Evolutionary conservation across 2,888 invertebrate genomes (phyloP).

Genomic region (Caenorhabditis sulstoni): DNA sequence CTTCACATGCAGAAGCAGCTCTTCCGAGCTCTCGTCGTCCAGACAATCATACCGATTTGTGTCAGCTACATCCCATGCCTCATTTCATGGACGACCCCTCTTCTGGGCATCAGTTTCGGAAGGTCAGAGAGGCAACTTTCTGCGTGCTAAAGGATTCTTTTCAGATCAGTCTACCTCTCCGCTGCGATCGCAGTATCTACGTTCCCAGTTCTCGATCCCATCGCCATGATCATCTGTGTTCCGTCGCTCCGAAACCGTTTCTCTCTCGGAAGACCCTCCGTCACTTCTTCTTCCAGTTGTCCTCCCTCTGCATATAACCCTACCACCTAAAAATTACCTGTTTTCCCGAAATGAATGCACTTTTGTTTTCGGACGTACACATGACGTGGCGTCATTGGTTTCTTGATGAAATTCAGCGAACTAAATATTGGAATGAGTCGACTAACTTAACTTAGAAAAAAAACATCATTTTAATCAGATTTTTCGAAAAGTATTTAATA

Average conservation of each 20-base stretch:
- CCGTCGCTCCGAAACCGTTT: conserved; percentile 8
- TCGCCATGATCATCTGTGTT: conserved; percentile 9
- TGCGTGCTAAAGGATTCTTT: no score
- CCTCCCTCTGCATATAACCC: conserved; percentile 6
- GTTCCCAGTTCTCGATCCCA: conserved; percentile 27
- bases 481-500: no score
- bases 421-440: no score
- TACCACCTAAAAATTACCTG: background rate
- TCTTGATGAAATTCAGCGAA: no score
- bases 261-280: background rate
- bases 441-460: no score
- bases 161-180: conserved; percentile 4
- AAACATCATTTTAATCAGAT: no score
- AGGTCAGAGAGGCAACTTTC: background rate
- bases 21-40: conserved; percentile 4
- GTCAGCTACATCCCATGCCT: conserved; percentile 13
- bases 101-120: background rate
- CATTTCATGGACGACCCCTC: background rate
- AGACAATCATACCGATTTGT: conserved; percentile 23
- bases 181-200: conserved; percentile 9
- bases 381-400: no score
- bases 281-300: conserved; percentile 1
- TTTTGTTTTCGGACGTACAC: no score
- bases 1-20: conserved; percentile 8
- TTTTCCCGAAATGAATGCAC: background rate